Base-by-base conservation (phyloP, 1,140 invertebrate species). In the Ostrea edulis region DNA sequence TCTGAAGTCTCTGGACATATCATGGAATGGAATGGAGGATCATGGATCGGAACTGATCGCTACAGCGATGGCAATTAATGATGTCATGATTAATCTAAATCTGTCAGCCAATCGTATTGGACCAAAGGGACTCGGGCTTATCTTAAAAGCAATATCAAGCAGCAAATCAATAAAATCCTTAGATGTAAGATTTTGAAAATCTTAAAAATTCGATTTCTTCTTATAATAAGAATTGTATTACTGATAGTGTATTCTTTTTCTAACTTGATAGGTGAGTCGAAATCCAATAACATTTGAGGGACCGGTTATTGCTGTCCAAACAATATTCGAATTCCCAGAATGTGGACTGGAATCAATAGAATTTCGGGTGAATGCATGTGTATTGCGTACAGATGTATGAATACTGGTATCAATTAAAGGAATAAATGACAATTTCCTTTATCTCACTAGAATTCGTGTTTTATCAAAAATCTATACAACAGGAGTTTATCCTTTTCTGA, bases 1-100 rank as follows among this genome's bases (percentile, higher is more conserved):
- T 8, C 25, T 90, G 20, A 87, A 87, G 68, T 55, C 55, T 54
- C 62, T 90, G 5, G 85, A 90, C 71, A 0, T 90, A n/a, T 90
- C 90, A 0, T 89, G 86, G 68, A 90, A 90, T 77, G 90, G 90
- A 62, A 82, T 90, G 5, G 88, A 86, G 17, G 83, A 88, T n/a
- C 52, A 87, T 14, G 88, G 90, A 2, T 86, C 84, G 2, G 62
- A 87, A 14, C 44, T 62, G 52, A 52, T 90, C 44, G 86, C 86
- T 7, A 11, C 68, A 68, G 58, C 84, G 7, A 53, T 77, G 22
- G 35, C 51, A 3, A 58, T 82, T 58, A 84, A 87, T 14, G 86
- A 88, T 20, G 71, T 86, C 8, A 55, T 90, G 25, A n/a, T 82
- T 20, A n/a, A 25, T 25, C 53, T 90, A n/a, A 84, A 90, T 29